Evolutionary conservation across 53 echinoderm and acorn worm genomes (phyloP).

Genomic region (Actinopyga echinites): DNA sequence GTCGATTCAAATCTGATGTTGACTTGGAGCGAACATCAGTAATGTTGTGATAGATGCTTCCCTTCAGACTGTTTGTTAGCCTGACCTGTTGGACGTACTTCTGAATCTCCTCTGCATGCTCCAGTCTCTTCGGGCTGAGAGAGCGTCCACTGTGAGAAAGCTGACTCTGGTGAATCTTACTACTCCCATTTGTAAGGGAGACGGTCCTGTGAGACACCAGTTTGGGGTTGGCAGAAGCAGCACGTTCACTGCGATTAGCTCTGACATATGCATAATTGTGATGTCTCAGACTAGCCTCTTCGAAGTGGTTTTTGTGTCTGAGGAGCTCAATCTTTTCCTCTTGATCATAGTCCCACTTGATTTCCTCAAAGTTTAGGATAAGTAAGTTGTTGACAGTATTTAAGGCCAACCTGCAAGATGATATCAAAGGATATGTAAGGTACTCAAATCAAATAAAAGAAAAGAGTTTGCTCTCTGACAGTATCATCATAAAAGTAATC

Average conservation of each 20-base stretch:
- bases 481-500: no score
- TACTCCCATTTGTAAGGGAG: neutral
- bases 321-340: conserved; percentile 93
- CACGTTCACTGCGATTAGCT: conserved; percentile 83
- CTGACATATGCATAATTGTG: conserved; percentile 84
- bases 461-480: no score
- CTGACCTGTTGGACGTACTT: conserved; percentile 63
- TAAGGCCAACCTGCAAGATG: conserved; percentile 67
- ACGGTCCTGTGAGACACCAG: conserved; percentile 66
- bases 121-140: conserved; percentile 64
- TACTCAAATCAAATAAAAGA: no score
- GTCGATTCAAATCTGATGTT: neutral
- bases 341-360: conserved; percentile 88
- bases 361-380: conserved; percentile 95
- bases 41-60: conserved; percentile 85
- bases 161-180: conserved; percentile 8
- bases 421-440: neutral
- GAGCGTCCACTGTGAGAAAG: conserved; percentile 78
- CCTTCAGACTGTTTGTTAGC: conserved; percentile 75
- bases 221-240: conserved; percentile 85
- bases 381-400: conserved; percentile 90
- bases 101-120: conserved; percentile 68
- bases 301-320: conserved; percentile 85
- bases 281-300: conserved; percentile 80
- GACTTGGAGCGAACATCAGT: conserved; percentile 20